phyloP scores from a whole-genome alignment of 1,140 invertebrate genomes.

The Rhynchophorus ferrugineus region DNA sequence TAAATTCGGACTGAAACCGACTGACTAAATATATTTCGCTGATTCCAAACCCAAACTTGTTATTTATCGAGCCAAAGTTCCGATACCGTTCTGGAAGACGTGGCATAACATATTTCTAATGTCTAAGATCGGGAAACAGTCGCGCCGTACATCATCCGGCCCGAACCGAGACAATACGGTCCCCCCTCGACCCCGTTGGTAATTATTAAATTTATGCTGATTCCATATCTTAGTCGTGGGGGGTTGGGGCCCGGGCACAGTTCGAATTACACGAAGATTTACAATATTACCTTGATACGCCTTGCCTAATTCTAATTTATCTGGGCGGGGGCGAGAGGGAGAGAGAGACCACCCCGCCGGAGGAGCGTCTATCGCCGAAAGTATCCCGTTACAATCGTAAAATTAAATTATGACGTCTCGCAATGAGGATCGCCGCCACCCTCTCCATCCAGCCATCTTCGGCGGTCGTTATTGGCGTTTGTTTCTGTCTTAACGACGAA shows the following conservation, averaged over 20 bases:
- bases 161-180: neutral
- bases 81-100: no score
- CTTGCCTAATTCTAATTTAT: slow-evolving; percentile 43
- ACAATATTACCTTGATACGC: slow-evolving; percentile 44
- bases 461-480: neutral
- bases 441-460: no score
- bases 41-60: no score
- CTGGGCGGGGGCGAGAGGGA: slow-evolving; percentile 29
- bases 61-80: no score
- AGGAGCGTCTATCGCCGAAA: slow-evolving; percentile 36
- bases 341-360: no score
- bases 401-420: slow-evolving; percentile 38
- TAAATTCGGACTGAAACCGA: no score
- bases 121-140: no score
- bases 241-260: slow-evolving; percentile 20
- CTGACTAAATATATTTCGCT: no score
- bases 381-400: slow-evolving; percentile 37
- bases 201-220: slow-evolving; percentile 47
- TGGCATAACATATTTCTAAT: no score
- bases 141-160: slow-evolving; percentile 9
- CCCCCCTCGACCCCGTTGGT: slow-evolving; percentile 15
- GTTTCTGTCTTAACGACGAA: neutral
- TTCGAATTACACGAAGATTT: slow-evolving; percentile 44
- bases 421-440: no score
- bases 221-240: slow-evolving; percentile 42